phyloP scores from a whole-genome alignment of 1,140 invertebrate species.

The Manduca sexta region DNA sequence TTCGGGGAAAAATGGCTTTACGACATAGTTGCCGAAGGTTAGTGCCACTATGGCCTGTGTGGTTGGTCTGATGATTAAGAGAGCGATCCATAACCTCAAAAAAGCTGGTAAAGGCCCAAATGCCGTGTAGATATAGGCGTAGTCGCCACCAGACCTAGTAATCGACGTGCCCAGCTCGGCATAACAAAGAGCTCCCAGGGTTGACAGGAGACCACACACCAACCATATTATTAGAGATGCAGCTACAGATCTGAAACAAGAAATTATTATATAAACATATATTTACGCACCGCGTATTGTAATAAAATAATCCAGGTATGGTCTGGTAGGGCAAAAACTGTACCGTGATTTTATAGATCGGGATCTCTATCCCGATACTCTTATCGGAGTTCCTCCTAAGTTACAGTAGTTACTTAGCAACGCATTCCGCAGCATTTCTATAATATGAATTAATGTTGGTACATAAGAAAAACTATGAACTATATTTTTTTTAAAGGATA shows the following conservation, averaged over 20 bases:
- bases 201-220: slow-evolving; percentile 82
- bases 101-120: slow-evolving; percentile 94
- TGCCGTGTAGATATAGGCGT: slow-evolving; percentile 89
- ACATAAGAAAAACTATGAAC: too few species aligned
- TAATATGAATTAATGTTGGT: too few species aligned
- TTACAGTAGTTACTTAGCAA: too few species aligned
- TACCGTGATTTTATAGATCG: too few species aligned
- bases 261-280: slow-evolving; percentile 8
- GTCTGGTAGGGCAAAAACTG: too few species aligned
- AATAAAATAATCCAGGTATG: too few species aligned
- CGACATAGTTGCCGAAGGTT: slow-evolving; percentile 85
- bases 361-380: too few species aligned
- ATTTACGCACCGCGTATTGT: too few species aligned
- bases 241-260: slow-evolving; percentile 76
- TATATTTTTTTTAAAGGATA: too few species aligned
- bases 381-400: too few species aligned
- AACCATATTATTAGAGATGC: slow-evolving; percentile 83
- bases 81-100: slow-evolving; percentile 89
- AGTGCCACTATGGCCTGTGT: slow-evolving; percentile 89
- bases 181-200: slow-evolving; percentile 86
- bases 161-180: slow-evolving; percentile 90
- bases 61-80: slow-evolving; percentile 88
- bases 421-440: too few species aligned
- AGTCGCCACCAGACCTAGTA: slow-evolving; percentile 88
- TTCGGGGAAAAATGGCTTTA: slow-evolving; percentile 87